Conservation (phyloP, 2,113 vertebrate species). For the Syrrhaptes paradoxus region DNA sequence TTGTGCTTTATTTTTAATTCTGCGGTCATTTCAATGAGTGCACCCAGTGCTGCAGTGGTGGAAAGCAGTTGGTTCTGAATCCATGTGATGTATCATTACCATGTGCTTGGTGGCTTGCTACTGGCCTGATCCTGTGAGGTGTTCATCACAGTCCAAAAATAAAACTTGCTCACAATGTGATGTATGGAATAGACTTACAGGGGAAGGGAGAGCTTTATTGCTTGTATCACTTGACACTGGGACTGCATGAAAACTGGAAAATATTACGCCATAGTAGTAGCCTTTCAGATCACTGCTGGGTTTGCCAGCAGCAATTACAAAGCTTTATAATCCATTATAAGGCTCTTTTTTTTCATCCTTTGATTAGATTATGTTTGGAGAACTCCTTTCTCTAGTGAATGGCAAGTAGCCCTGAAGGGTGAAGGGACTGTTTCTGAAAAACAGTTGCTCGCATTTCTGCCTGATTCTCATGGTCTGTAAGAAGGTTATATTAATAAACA, state of each 20-base stretch:
- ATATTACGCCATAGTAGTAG: not conserved
- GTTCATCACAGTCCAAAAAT: conserved; percentile 66
- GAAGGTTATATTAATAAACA: not conserved
- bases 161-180: conserved; percentile 60
- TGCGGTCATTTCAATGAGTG: not conserved
- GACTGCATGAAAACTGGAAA: conserved; percentile 41
- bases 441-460: not conserved
- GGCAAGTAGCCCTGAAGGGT: not conserved
- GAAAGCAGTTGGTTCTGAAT: not conserved
- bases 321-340: not conserved
- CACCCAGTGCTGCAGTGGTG: not conserved
- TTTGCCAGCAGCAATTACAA: not conserved
- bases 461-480: not conserved
- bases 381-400: not conserved
- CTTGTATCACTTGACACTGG: conserved; percentile 36
- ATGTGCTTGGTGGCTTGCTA: conserved; percentile 17
- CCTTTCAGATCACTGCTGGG: not conserved
- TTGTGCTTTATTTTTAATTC: not conserved
- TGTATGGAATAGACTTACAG: conserved; percentile 67
- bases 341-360: not conserved
- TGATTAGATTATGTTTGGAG: not conserved
- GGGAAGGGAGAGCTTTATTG: conserved; percentile 23
- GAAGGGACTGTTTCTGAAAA: not conserved
- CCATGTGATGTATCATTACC: conserved; percentile 37
- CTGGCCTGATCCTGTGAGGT: conserved; percentile 41